A percentile compares a stretch with the other conserved stretches of the same genome.
phyloP scores from a whole-genome alignment of 92 coral and sea anemone species.

The Hydrozoanthus gracilis region DNA sequence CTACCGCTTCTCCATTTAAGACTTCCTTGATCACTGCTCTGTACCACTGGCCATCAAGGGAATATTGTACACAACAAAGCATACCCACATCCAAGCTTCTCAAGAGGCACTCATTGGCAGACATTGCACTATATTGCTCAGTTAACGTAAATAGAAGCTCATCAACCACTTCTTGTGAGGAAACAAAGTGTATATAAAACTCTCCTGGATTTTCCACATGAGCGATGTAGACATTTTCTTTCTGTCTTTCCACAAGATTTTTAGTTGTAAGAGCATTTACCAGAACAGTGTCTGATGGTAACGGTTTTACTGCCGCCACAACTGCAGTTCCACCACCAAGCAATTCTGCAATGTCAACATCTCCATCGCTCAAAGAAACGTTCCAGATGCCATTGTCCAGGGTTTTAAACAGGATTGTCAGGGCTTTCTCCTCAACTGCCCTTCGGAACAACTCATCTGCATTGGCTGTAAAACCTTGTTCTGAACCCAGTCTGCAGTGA shows the following conservation, averaged over 20 bases:
- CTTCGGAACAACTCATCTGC: constrained; percentile 64
- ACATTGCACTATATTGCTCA: constrained; percentile 30
- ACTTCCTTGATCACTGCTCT: constrained; percentile 68
- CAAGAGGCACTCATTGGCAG: constrained; percentile 19
- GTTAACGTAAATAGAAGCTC: constrained; percentile 25
- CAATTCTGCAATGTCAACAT: neutral
- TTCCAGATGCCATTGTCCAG: constrained; percentile 49
- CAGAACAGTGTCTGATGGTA: neutral
- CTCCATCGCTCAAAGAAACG: constrained; percentile 47
- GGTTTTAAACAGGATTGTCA: constrained; percentile 69
- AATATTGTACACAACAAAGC: constrained; percentile 65
- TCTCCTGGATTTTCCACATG: constrained; percentile 75
- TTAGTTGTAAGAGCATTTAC: constrained; percentile 23
- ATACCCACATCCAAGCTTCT: constrained; percentile 47
- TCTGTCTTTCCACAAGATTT: constrained; percentile 42
- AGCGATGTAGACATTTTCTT: constrained; percentile 67
- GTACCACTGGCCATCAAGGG: constrained; percentile 84
- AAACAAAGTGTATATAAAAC: constrained; percentile 73
- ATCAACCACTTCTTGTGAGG: constrained; percentile 48
- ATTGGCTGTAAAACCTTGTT: constrained; percentile 15
- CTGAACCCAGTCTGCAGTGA: constrained; percentile 63
- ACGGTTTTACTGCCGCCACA: neutral
- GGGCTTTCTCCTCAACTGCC: constrained; percentile 57
- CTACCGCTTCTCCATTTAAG: constrained; percentile 44
- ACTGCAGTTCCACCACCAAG: constrained; percentile 24